A percentile compares a stretch with the other conserved stretches of the same genome.
These are phyloP conservation scores for Anthonomus grandis DNA, from an alignment of 1,140 invertebrate species.

Conservation along the genomic window DNA sequence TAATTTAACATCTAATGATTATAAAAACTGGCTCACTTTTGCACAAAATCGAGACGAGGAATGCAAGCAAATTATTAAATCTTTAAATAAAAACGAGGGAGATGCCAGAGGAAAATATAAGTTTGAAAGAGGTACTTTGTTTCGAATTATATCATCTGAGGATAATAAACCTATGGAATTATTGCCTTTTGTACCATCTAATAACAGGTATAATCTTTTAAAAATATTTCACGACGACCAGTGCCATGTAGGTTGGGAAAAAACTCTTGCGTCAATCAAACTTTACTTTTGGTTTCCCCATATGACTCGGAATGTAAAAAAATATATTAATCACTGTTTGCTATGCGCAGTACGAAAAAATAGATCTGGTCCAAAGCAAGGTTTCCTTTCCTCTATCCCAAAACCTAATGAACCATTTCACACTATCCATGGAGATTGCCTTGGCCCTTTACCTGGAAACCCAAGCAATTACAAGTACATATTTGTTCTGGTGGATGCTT, in stretches of 20 bases:
- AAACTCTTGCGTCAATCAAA: constrained; percentile 38
- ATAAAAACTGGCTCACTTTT: constrained; percentile 15
- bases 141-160: constrained; percentile 20
- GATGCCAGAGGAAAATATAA: constrained; percentile 8
- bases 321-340: constrained; percentile 38
- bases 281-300: constrained; percentile 39
- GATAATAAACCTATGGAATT: constrained; percentile 27
- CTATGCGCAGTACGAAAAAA: constrained; percentile 36
- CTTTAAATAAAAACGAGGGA: neutral
- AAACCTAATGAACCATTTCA: constrained; percentile 7
- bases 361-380: constrained; percentile 4
- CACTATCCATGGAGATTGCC: constrained; percentile 14
- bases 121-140: constrained; percentile 1
- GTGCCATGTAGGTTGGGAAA: constrained; percentile 40
- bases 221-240: constrained; percentile 24
- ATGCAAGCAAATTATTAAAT: too few relatives aligned
- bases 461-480: neutral
- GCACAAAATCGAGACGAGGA: constrained; percentile 2
- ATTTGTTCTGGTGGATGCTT: constrained; percentile 4
- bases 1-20: constrained; percentile 21
- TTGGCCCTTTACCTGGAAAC: constrained; percentile 5
- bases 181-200: constrained; percentile 30
- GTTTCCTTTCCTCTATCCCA: constrained; percentile 7
- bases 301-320: constrained; percentile 37
- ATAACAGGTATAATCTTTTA: constrained; percentile 35